These are phyloP conservation scores for Tenthredo livida DNA, from an alignment of 2,888 invertebrate genomes.

Conservation along the genomic window DNA sequence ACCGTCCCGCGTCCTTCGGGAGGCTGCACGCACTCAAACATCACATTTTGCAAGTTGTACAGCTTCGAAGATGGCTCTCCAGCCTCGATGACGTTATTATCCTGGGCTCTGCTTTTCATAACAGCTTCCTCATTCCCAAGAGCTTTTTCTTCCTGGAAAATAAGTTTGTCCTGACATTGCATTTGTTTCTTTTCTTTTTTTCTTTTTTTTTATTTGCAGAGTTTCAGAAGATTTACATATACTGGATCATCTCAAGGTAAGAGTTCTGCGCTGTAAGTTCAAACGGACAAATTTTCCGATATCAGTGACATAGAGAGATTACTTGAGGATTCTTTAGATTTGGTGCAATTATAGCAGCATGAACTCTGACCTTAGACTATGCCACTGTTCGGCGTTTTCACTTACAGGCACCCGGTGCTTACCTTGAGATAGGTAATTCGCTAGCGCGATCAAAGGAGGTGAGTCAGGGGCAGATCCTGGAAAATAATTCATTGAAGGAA, in stretches of 20 bases:
- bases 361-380: constrained; percentile 70
- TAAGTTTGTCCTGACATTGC: neutral
- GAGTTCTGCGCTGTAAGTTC: constrained; percentile 79
- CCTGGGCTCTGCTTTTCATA: neutral
- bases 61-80: constrained; percentile 24
- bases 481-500: constrained; percentile 25
- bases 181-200: neutral
- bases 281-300: constrained; percentile 54
- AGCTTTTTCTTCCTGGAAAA: constrained; percentile 15
- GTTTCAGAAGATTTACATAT: neutral
- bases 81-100: constrained; percentile 29
- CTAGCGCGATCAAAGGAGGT: neutral
- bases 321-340: neutral
- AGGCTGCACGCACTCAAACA: constrained; percentile 5
- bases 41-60: constrained; percentile 17
- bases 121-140: neutral
- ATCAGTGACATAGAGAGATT: constrained; percentile 46
- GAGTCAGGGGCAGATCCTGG: neutral
- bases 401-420: constrained; percentile 68
- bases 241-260: constrained; percentile 74
- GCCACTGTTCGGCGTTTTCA: constrained; percentile 60
- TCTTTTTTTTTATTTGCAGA: neutral
- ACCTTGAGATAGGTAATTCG: constrained; percentile 65
- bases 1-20: constrained; percentile 10
- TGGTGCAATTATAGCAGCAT: constrained; percentile 62